Evolutionary conservation across 2,888 invertebrate genomes (phyloP).

Genomic region (Athripsodes cinereus): DNA sequence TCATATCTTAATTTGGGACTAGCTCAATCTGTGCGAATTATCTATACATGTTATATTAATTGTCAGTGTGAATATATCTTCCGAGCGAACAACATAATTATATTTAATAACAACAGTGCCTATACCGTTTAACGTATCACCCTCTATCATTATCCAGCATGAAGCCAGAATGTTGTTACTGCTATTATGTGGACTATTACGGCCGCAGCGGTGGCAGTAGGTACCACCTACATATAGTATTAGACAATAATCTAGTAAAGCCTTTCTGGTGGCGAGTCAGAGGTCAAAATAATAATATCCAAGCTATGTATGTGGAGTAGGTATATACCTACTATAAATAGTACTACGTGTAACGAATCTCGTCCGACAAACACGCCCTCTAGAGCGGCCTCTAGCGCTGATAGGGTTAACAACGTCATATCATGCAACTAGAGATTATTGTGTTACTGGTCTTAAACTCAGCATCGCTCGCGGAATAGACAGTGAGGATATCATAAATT

Average conservation of each 20-base stretch:
- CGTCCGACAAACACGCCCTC: slow-evolving; percentile 14
- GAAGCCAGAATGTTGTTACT: neutral
- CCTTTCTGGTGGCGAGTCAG: slow-evolving; percentile 24
- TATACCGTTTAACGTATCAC: slow-evolving; percentile 2
- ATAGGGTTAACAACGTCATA: neutral
- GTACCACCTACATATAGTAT: no score
- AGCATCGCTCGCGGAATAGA: no score
- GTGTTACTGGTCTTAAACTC: no score
- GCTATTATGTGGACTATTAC: slow-evolving; percentile 5
- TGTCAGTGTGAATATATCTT: no score
- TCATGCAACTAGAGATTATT: no score
- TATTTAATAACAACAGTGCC: no score
- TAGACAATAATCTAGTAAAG: no score
- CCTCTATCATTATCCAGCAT: slow-evolving; percentile 1
- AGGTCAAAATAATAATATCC: slow-evolving; percentile 20
- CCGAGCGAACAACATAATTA: neutral
- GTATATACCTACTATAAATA: no score
- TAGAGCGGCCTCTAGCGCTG: neutral
- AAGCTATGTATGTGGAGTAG: slow-evolving; percentile 6
- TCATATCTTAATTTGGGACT: no score
- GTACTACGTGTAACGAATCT: slow-evolving; percentile 15
- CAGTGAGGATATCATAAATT: no score
- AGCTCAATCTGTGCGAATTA: no score
- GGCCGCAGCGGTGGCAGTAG: neutral
- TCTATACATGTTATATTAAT: no score